Conservation (phyloP, 2,113 vertebrate species). For the Tupaia tana region DNA sequence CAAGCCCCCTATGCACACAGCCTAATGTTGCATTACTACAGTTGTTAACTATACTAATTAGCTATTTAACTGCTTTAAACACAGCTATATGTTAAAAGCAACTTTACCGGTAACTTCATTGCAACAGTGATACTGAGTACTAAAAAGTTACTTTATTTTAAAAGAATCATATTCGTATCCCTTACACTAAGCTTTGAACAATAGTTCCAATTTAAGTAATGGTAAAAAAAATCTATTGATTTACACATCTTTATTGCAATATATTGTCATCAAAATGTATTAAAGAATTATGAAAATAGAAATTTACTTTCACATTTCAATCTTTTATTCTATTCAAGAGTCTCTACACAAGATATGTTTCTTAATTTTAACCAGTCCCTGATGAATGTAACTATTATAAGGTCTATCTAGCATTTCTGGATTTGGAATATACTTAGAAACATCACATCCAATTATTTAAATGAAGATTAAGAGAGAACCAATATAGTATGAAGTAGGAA, state of each 20-base stretch:
- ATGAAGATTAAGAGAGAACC: slow-evolving; percentile 31
- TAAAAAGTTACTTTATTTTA: not conserved
- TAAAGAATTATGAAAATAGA: not conserved
- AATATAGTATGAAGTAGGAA: slow-evolving; percentile 28
- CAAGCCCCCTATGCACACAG: too few species aligned
- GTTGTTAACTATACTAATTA: too few species aligned
- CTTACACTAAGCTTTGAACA: not conserved
- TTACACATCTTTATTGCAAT: not conserved
- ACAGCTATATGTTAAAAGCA: not conserved
- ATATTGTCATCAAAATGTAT: not conserved
- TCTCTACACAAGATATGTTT: not conserved
- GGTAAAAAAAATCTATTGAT: not conserved
- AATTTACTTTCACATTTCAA: not conserved
- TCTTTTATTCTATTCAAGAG: not conserved
- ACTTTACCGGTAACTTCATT: not conserved
- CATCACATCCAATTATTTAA: slow-evolving; percentile 37
- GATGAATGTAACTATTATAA: not conserved
- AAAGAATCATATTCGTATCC: not conserved
- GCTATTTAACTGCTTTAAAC: too few species aligned
- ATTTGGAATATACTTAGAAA: slow-evolving; percentile 5
- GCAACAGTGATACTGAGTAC: not conserved
- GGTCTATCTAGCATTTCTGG: not conserved
- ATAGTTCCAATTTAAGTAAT: not conserved
- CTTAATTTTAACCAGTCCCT: not conserved
- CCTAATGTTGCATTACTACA: too few species aligned